Conservation (phyloP, 2,888 invertebrate species). For the Agriotes lineatus region DNA sequence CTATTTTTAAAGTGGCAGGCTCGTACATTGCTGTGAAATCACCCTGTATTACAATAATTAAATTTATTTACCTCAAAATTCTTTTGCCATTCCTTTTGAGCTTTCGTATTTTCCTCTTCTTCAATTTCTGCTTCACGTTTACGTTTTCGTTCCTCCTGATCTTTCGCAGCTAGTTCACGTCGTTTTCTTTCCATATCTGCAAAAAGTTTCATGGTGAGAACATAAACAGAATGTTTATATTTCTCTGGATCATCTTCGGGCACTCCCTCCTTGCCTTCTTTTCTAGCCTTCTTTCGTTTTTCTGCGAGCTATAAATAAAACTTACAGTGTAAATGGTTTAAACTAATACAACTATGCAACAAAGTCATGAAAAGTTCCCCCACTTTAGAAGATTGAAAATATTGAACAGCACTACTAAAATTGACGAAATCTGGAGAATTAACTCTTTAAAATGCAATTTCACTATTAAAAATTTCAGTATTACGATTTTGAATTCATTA, state of each 20-base stretch:
- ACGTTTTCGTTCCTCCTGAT: constrained; percentile 93
- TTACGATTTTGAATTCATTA: no score
- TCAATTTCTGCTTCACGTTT: constrained; percentile 95
- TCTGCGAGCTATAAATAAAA: constrained; percentile 80
- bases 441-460: no score
- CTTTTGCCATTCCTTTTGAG: constrained; percentile 97
- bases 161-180: constrained; percentile 87
- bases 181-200: constrained; percentile 97
- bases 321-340: constrained; percentile 24
- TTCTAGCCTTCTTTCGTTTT: constrained; percentile 93
- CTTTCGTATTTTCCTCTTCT: constrained; percentile 88
- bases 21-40: no score
- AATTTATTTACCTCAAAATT: constrained; percentile 87
- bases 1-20: no score
- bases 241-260: constrained; percentile 90
- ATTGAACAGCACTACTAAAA: no score
- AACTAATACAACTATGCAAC: background rate
- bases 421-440: no score
- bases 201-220: constrained; percentile 97
- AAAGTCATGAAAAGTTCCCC: no score
- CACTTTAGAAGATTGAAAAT: no score
- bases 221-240: constrained; percentile 94
- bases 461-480: no score
- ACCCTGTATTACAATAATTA: no score
- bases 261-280: constrained; percentile 87